Evolutionary conservation across 2,797 vertebrate species (phyloP).

Genomic region (Tokudaia tokunoshimensis): DNA sequence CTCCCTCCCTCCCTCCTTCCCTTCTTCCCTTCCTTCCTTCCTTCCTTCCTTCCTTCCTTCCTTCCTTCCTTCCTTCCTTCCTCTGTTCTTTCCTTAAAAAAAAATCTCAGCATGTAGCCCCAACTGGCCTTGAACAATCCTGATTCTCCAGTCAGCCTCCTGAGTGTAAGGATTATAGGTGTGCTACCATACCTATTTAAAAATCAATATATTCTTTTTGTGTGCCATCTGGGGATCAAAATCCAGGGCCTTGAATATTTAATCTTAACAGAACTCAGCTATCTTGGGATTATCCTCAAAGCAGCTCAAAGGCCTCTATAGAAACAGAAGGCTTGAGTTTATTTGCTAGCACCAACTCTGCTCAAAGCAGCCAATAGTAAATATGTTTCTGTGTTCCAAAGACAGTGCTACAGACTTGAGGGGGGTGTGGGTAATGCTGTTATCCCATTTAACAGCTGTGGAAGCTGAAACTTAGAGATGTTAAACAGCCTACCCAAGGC

Average conservation of each 20-base stretch:
- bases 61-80: no score
- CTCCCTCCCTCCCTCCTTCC: no score
- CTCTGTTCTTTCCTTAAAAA: background rate
- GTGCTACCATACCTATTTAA: background rate
- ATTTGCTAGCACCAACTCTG: background rate
- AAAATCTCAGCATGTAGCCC: background rate
- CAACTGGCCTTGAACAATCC: background rate
- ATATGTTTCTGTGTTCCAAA: background rate
- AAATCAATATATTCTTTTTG: background rate
- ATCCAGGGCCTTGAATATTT: background rate
- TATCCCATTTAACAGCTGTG: background rate
- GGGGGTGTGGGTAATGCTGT: background rate
- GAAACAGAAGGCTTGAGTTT: background rate
- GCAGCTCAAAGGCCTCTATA: background rate
- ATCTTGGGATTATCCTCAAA: background rate
- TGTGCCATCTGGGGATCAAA: background rate
- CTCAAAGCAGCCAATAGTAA: background rate
- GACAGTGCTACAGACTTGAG: background rate
- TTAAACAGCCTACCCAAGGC: background rate
- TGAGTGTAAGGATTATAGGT: background rate
- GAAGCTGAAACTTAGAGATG: background rate
- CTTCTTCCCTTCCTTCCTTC: no score
- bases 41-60: no score
- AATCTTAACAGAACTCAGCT: background rate
- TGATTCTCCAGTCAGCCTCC: background rate